These are phyloP conservation scores for Lophotis ruficrista DNA, from an alignment of 2,113 vertebrate genomes.

Conservation along the genomic window DNA sequence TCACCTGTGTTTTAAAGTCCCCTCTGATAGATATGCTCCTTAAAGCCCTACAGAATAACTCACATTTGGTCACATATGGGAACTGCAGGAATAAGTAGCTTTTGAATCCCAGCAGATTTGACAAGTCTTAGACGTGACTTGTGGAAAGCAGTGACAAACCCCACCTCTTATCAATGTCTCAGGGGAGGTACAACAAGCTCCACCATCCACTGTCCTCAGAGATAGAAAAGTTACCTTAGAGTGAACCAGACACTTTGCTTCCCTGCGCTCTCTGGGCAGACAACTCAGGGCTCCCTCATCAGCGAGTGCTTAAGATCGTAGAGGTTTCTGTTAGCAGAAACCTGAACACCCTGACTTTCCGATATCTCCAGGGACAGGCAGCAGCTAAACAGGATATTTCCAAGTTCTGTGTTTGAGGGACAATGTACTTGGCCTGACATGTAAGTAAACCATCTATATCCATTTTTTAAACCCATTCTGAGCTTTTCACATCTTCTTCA, in stretches of 20 bases:
- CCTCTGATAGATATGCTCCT: background rate
- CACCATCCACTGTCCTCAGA: background rate
- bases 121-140: background rate
- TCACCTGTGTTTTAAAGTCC: background rate
- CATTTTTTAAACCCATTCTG: background rate
- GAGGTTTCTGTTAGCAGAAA: background rate
- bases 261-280: background rate
- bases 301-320: rapidly evolving
- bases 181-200: background rate
- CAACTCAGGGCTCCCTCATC: rapidly evolving
- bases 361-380: background rate
- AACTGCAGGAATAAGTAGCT: background rate
- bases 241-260: background rate
- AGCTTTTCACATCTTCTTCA: background rate
- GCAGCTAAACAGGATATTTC: background rate
- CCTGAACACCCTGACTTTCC: background rate
- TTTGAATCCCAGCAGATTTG: background rate
- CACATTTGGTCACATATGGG: background rate
- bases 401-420: background rate
- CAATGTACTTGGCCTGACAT: background rate
- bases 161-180: background rate
- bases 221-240: background rate
- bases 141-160: background rate
- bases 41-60: background rate
- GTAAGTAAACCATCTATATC: background rate